phyloP scores from a whole-genome alignment of 2,888 invertebrate genomes.

The Beris chalybata region DNA sequence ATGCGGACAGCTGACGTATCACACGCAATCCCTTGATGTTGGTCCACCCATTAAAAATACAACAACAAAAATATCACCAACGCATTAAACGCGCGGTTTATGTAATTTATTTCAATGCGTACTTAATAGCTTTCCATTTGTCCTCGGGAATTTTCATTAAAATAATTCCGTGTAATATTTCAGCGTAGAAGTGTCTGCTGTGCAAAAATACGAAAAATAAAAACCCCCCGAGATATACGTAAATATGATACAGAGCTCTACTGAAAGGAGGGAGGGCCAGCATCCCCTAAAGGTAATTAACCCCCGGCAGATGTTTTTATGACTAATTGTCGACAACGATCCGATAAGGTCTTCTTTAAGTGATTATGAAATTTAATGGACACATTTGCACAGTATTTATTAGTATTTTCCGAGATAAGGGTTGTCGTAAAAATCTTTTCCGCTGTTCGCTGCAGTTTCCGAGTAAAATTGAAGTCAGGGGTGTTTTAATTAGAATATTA shows the following conservation, averaged over 20 bases:
- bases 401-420: too few species aligned
- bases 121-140: slow-evolving; percentile 30
- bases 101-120: slow-evolving; percentile 32
- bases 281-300: slow-evolving; percentile 3
- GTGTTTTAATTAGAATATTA: too few species aligned
- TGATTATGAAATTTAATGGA: slow-evolving; percentile 31
- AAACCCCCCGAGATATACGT: slow-evolving; percentile 10
- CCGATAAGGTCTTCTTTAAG: slow-evolving; percentile 25
- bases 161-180: slow-evolving; percentile 31
- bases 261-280: slow-evolving; percentile 10
- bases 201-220: slow-evolving; percentile 22
- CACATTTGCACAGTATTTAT: slow-evolving; percentile 7
- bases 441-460: too few species aligned
- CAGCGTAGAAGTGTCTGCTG: slow-evolving; percentile 13
- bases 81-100: slow-evolving; percentile 29
- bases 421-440: too few species aligned
- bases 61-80: slow-evolving; percentile 18
- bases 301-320: slow-evolving; percentile 28
- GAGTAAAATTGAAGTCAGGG: too few species aligned
- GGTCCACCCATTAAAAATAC: background rate
- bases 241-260: slow-evolving; percentile 10
- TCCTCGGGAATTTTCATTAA: slow-evolving; percentile 31
- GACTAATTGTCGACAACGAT: slow-evolving; percentile 25
- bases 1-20: too few species aligned
- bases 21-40: too few species aligned